Conservation (phyloP, 2,888 invertebrate species). For the Monopis laevigella region DNA sequence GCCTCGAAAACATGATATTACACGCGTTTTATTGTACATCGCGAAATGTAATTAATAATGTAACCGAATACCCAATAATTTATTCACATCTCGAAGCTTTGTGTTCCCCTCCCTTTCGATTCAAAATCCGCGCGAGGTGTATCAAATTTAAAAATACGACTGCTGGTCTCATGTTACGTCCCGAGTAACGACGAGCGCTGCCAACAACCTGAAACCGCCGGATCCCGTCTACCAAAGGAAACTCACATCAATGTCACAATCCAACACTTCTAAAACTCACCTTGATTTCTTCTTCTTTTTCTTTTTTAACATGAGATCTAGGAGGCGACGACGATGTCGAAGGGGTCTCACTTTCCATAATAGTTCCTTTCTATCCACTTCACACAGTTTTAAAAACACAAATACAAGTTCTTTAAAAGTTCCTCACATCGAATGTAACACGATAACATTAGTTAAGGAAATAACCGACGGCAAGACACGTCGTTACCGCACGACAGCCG, state of each 20-base stretch:
- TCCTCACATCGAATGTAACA: constrained; percentile 42
- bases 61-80: constrained; percentile 57
- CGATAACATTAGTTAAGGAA: constrained; percentile 27
- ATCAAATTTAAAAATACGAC: constrained; percentile 64
- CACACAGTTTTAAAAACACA: constrained; percentile 16
- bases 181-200: constrained; percentile 40
- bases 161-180: constrained; percentile 50
- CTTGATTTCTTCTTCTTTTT: constrained; percentile 81
- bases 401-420: constrained; percentile 24
- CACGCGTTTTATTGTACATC: constrained; percentile 64
- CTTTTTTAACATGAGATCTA: constrained; percentile 70
- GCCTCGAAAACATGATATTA: constrained; percentile 67
- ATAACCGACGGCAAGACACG: constrained; percentile 18
- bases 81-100: constrained; percentile 44
- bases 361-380: neutral
- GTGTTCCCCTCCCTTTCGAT: constrained; percentile 32
- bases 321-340: constrained; percentile 40
- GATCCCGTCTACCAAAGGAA: constrained; percentile 46
- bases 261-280: constrained; percentile 34
- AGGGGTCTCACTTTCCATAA: constrained; percentile 5
- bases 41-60: constrained; percentile 65
- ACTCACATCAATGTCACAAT: constrained; percentile 35
- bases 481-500: constrained; percentile 28
- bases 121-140: constrained; percentile 25
- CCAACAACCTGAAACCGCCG: constrained; percentile 49